Conservation (phyloP, 2,888 invertebrate species). For the Geotrupes spiniger region DNA sequence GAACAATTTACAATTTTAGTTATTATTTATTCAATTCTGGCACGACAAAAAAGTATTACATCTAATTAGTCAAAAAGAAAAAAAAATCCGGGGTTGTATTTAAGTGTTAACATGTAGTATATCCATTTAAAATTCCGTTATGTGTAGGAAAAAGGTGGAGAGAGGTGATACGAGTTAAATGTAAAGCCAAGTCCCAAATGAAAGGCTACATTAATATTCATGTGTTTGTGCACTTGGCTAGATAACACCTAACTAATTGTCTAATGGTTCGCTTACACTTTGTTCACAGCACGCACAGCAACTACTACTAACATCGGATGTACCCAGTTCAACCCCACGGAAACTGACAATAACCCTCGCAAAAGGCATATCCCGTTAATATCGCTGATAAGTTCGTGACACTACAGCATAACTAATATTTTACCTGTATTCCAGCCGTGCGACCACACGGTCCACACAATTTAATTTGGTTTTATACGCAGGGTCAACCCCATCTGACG, state of each 20-base stretch:
- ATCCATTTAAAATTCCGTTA: too few relatives aligned
- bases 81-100: too few relatives aligned
- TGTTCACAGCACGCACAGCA: slow-evolving; percentile 4
- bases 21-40: too few relatives aligned
- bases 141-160: slow-evolving; percentile 9
- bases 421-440: not conserved
- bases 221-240: slow-evolving; percentile 21
- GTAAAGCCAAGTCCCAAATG: slow-evolving; percentile 17
- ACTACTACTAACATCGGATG: slow-evolving; percentile 4
- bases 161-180: slow-evolving; percentile 14
- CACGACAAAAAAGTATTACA: too few relatives aligned
- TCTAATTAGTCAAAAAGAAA: too few relatives aligned
- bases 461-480: too few relatives aligned
- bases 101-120: too few relatives aligned
- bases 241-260: slow-evolving; percentile 25
- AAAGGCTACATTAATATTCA: slow-evolving; percentile 23
- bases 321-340: slow-evolving; percentile 7
- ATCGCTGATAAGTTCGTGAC: slow-evolving; percentile 5
- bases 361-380: slow-evolving; percentile 3
- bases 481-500: too few relatives aligned
- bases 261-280: slow-evolving; percentile 17
- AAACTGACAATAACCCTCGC: slow-evolving; percentile 5
- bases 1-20: too few relatives aligned
- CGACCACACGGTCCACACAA: too few relatives aligned
- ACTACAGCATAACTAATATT: slow-evolving; percentile 1